Evolutionary conservation across 2,888 invertebrate species (phyloP), one percentile per base, ranked within the genome.

Genomic region (Lepidonotus clava): DNA sequence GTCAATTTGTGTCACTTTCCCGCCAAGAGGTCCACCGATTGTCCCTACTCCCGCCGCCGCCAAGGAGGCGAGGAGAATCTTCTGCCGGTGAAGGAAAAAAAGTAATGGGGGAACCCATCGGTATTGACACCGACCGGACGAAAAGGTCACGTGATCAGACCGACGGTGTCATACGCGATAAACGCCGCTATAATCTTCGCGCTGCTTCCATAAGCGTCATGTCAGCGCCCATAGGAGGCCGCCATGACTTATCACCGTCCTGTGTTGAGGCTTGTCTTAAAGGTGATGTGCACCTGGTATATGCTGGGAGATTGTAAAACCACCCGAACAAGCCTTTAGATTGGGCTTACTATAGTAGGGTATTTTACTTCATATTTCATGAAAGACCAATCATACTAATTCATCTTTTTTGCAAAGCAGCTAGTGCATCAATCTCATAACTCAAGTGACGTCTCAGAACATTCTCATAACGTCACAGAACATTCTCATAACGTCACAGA

Each of bases 1-100:
- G 21, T 38, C 71, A 71, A 71, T 71, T 71, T 71, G 71, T 71
- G 36, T 71, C 71, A 71, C 71, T 11, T 71, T 71, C 38, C 71
- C 71, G 36, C 71, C 38, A n/a, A 71, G 38, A 71, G 34, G 71
- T 71, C 71, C 71, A 71, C 71, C 71, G 71, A 71, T 71, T 71
- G 71, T 71, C 71, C 71, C 71, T 71, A 18, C 36, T 71, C 34
- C 36, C n/a, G n/a, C 38, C 71, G 71, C 21, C 71, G 8, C 36
- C 36, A 71, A 71, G 8, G 71, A 71, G 71, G 36, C 34, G n/a
- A n/a, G n/a, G n/a, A n/a, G n/a, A n/a, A n/a, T n/a, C 6, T 24
- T 5, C 71, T 6, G 11, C 71, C 38, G n/a, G n/a, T n/a, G n/a
- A n/a, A 18, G 8, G 8, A 46, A 46, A 46, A 18, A 46, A 71